A percentile compares a stretch with the other conserved stretches of the same genome.
Evolutionary conservation across 2,888 invertebrate genomes (phyloP).

Genomic region (Coenonympha arcania): DNA sequence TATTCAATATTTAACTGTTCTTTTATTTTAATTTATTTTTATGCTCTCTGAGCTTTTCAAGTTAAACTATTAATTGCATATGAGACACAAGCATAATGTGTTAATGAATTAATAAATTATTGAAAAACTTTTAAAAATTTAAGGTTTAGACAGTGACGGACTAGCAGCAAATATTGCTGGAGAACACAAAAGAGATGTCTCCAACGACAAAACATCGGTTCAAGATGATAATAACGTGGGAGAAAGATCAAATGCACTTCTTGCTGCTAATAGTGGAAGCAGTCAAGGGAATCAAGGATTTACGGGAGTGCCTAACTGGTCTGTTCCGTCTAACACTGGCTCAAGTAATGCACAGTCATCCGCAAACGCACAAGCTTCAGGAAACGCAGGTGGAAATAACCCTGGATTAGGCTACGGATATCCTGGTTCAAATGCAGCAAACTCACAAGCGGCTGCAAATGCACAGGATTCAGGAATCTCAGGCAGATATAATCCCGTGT

Average conservation of each 20-base stretch:
- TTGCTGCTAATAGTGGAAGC: neutral
- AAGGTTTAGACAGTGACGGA: neutral
- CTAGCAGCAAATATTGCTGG: neutral
- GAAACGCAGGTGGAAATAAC: neutral
- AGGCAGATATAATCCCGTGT: neutral
- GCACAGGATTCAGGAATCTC: neutral
- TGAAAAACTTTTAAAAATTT: too few relatives aligned
- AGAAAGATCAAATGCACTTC: neutral
- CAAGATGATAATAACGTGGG: neutral
- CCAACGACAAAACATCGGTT: neutral
- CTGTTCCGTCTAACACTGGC: conserved; percentile 16
- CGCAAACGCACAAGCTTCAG: neutral
- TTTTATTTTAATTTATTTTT: too few relatives aligned
- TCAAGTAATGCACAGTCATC: conserved; percentile 18
- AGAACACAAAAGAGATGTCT: neutral
- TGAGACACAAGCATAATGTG: too few relatives aligned
- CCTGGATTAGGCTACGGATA: neutral
- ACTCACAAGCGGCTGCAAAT: conserved; percentile 8
- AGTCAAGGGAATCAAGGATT: neutral
- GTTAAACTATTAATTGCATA: too few relatives aligned
- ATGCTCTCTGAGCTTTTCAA: too few relatives aligned
- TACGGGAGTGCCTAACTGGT: neutral
- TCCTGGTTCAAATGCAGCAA: neutral
- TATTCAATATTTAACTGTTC: neutral
- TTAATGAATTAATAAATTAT: too few relatives aligned